Percentiles rank a stretch among this genome's conserved stretches.
Evolutionary conservation across 1,140 invertebrate species (phyloP).

Genomic region (Calycopis cecrops): DNA sequence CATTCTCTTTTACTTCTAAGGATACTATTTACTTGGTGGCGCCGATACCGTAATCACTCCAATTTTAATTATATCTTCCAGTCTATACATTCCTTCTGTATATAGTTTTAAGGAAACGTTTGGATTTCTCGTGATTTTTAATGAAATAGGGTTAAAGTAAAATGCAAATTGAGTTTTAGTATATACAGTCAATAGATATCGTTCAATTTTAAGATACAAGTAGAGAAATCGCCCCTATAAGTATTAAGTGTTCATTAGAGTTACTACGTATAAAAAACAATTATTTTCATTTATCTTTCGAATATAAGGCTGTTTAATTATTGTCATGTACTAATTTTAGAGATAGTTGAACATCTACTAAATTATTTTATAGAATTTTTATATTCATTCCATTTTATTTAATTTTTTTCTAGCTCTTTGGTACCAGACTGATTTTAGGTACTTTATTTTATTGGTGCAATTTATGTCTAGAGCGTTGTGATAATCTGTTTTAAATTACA

Average conservation of each 20-base stretch:
- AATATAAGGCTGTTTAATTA: conserved; percentile 61
- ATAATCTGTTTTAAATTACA: conserved; percentile 73
- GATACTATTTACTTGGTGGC: conserved; percentile 1
- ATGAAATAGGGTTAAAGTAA: conserved; percentile 59
- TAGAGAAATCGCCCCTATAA: conserved; percentile 56
- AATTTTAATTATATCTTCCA: conserved; percentile 40
- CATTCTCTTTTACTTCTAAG: too few species aligned
- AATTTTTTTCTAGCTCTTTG: conserved; percentile 62
- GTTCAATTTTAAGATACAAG: conserved; percentile 59
- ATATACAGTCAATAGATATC: conserved; percentile 25
- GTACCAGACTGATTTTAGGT: conserved; percentile 75
- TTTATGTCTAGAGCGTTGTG: conserved; percentile 74
- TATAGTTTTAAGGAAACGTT: conserved; percentile 30
- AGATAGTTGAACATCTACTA: conserved; percentile 59
- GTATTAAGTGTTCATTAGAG: conserved; percentile 71
- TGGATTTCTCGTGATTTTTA: conserved; percentile 44
- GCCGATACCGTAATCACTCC: conserved; percentile 27
- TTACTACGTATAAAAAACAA: conserved; percentile 61
- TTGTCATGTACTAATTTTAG: conserved; percentile 57
- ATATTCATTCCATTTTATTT: conserved; percentile 71
- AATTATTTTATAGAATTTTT: conserved; percentile 74
- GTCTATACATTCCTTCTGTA: conserved; percentile 60
- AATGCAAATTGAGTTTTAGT: conserved; percentile 42
- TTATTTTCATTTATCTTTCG: conserved; percentile 61
- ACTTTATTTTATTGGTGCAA: conserved; percentile 74